phyloP scores from a whole-genome alignment of 1,140 invertebrate species.

The Phymastichus coffea region DNA sequence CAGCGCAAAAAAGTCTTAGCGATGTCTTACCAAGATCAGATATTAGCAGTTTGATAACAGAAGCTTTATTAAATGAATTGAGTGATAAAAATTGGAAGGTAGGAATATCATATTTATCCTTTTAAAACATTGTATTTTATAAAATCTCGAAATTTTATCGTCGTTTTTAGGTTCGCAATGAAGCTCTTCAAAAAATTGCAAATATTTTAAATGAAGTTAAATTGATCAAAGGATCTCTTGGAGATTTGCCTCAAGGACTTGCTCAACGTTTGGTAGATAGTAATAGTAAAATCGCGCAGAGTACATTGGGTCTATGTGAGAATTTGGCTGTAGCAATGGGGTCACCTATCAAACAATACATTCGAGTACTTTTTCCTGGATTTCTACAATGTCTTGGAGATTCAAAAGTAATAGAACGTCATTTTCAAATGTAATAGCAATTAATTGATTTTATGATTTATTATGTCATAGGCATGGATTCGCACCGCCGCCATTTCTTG shows the following conservation, averaged over 20 bases:
- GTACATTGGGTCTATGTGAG: constrained; percentile 79
- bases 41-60: constrained; percentile 83
- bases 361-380: constrained; percentile 79
- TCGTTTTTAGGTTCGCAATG: constrained; percentile 68
- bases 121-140: neutral
- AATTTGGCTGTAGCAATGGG: constrained; percentile 79
- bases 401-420: constrained; percentile 61
- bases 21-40: constrained; percentile 77
- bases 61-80: constrained; percentile 77
- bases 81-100: constrained; percentile 95
- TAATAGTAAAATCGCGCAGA: constrained; percentile 87
- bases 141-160: neutral
- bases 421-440: neutral
- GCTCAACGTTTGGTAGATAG: constrained; percentile 78
- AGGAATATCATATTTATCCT: no score
- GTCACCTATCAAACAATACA: constrained; percentile 74
- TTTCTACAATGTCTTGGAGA: constrained; percentile 76
- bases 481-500: constrained; percentile 75
- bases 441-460: neutral
- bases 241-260: constrained; percentile 78
- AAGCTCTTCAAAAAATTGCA: constrained; percentile 78
- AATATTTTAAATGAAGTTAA: constrained; percentile 75
- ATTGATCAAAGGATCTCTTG: constrained; percentile 79
- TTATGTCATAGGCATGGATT: constrained; percentile 59
- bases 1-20: constrained; percentile 59